Conservation (phyloP, 2,113 vertebrate genomes). For the Pristiophorus japonicus region DNA sequence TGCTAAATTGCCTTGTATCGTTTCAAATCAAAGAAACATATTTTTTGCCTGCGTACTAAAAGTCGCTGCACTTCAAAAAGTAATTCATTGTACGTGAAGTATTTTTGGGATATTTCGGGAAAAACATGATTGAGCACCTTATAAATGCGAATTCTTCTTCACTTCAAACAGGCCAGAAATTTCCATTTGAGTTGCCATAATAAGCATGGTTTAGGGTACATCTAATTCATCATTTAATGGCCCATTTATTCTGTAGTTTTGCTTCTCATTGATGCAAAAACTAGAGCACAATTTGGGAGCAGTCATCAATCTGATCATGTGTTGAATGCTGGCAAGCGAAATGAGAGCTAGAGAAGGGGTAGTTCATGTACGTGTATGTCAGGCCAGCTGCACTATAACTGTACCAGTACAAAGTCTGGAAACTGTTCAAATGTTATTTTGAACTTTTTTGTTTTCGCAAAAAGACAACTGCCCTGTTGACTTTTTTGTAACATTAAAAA, state of each 20-base stretch:
- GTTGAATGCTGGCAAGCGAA: neutral
- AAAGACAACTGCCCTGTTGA: too few species aligned
- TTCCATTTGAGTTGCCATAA: neutral
- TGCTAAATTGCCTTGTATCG: neutral
- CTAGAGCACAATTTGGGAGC: neutral
- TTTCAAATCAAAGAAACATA: neutral
- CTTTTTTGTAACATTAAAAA: too few species aligned
- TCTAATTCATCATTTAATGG: conserved; percentile 23
- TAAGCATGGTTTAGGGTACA: neutral
- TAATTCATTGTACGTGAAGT: neutral
- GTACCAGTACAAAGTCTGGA: neutral
- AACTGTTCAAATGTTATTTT: neutral
- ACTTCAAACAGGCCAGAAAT: neutral
- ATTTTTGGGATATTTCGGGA: neutral
- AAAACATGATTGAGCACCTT: neutral
- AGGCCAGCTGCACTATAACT: neutral
- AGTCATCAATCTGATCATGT: neutral
- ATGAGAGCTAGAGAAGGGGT: neutral
- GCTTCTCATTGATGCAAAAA: neutral
- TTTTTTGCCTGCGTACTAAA: neutral
- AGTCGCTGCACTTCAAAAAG: neutral
- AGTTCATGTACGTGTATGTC: neutral
- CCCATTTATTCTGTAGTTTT: neutral
- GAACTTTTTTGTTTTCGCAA: neutral
- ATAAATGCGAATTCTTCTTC: neutral